Evolutionary conservation across 2,797 vertebrate genomes (phyloP).

Genomic region (Melanotaenia nigrans): DNA sequence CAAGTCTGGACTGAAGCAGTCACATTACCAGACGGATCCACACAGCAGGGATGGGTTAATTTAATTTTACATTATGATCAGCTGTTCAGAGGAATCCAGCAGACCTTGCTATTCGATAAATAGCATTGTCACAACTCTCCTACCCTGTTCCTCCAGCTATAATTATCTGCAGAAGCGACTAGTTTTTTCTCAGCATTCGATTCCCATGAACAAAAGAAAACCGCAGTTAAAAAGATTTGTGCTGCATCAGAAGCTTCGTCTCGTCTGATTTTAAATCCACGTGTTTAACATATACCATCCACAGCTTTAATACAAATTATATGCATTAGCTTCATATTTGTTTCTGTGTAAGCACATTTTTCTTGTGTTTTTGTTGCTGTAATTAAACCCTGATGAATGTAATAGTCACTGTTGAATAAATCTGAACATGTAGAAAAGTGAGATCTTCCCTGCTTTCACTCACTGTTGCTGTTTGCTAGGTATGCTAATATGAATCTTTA

Average conservation of each 20-base stretch:
- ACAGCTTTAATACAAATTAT: not conserved
- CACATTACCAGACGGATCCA: not conserved
- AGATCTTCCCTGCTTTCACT: too few species aligned
- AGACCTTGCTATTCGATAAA: not conserved
- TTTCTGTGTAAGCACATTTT: too few species aligned
- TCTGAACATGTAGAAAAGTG: too few species aligned
- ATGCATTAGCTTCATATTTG: not conserved
- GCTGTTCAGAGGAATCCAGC: not conserved
- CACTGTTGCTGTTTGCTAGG: too few species aligned
- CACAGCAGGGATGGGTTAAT: not conserved
- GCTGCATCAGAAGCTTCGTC: not conserved
- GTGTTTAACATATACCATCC: not conserved
- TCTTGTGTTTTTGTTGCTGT: too few species aligned
- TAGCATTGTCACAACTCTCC: too few species aligned
- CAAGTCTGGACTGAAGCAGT: not conserved
- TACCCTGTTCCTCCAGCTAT: not conserved
- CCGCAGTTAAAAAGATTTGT: not conserved
- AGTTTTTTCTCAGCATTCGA: not conserved
- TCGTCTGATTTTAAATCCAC: not conserved
- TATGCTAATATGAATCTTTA: too few species aligned
- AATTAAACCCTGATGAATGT: too few species aligned
- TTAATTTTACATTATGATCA: not conserved
- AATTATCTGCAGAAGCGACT: not conserved
- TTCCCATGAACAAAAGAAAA: not conserved
- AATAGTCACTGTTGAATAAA: too few species aligned